Conservation (phyloP, 2,797 vertebrate species). For the Balearica regulorum region DNA sequence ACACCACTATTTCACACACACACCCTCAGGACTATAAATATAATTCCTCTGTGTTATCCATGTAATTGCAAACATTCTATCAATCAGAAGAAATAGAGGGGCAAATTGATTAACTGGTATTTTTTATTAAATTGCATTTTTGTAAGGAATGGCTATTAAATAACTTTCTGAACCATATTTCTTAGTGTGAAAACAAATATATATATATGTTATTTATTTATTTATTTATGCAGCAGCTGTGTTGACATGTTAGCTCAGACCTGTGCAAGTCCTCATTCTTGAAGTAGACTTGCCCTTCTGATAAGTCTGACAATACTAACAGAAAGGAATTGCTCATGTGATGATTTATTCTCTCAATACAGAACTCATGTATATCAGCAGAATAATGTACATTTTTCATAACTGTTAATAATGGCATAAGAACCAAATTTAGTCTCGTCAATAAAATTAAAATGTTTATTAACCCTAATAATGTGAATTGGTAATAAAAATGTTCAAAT, state of each 20-base stretch:
- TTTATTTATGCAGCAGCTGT: not conserved
- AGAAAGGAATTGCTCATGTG: not conserved
- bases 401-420: not conserved
- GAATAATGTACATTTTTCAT: not conserved
- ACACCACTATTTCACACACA: not conserved
- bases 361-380: not conserved
- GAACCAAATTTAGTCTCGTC: not conserved
- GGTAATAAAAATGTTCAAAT: not conserved
- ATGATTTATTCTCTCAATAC: not conserved
- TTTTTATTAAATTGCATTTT: not conserved
- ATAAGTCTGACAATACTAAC: not conserved
- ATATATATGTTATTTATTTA: not conserved
- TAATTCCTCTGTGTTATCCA: not conserved
- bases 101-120: not conserved
- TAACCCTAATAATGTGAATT: not conserved
- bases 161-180: not conserved
- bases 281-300: not conserved
- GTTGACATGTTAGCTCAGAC: not conserved
- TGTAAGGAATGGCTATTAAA: not conserved
- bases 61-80: accelerated
- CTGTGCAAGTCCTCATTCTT: not conserved
- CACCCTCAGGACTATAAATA: not conserved
- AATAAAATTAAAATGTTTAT: not conserved
- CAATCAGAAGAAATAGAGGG: not conserved
- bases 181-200: not conserved